These are phyloP conservation scores for Falco punctatus DNA, from an alignment of 2,113 vertebrate species.

Conservation along the genomic window DNA sequence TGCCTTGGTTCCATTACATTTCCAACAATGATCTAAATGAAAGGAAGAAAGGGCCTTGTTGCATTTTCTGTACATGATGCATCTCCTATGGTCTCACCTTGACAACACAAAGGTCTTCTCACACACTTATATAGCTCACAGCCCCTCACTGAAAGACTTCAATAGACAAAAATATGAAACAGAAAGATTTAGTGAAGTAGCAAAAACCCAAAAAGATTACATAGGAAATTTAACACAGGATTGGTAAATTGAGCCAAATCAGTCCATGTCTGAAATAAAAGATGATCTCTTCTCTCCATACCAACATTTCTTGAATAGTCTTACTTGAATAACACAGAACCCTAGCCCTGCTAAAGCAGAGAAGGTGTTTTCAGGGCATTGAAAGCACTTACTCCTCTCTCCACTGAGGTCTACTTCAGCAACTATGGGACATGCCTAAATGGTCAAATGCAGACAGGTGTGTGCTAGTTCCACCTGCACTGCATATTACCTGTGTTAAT, in stretches of 20 bases:
- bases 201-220: not conserved
- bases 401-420: not conserved
- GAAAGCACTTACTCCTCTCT: not conserved
- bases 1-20: not conserved
- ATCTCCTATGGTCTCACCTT: not conserved
- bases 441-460: not conserved
- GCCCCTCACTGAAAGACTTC: not conserved
- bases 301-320: not conserved
- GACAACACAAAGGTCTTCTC: not conserved
- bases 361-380: not conserved
- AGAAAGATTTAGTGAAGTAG: not conserved
- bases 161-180: not conserved
- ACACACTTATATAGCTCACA: not conserved
- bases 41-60: not conserved
- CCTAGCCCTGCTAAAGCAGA: not conserved
- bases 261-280: not conserved
- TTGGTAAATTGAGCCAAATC: not conserved
- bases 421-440: not conserved
- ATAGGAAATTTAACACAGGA: not conserved
- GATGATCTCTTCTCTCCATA: not conserved
- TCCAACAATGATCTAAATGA: not conserved
- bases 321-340: not conserved
- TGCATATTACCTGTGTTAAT: fast-evolving
- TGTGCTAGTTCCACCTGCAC: not conserved
- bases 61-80: not conserved